These are phyloP conservation scores for Mormyrus hasselquistii DNA, from an alignment of 2,797 vertebrate genomes.

Conservation along the genomic window DNA sequence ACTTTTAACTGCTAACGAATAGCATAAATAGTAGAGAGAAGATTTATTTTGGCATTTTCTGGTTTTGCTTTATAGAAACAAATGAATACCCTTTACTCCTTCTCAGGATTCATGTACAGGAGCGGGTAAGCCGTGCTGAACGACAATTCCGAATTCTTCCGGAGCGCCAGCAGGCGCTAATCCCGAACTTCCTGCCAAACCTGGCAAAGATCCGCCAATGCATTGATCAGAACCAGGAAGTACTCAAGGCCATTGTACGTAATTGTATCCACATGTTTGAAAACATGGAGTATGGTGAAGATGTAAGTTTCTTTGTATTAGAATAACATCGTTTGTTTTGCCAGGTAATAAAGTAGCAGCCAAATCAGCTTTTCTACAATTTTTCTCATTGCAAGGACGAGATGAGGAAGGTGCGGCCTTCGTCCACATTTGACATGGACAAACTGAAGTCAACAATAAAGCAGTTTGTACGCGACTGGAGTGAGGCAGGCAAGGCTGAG, in stretches of 20 bases:
- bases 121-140: conserved; percentile 87
- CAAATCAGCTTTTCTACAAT: not conserved
- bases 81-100: conserved; percentile 1
- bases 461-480: conserved; percentile 98
- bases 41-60: not conserved
- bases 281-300: conserved; percentile 90
- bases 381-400: conserved; percentile 39
- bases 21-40: not conserved
- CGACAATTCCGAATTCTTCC: conserved; percentile 83
- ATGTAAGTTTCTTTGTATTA: conserved; percentile 60
- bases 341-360: not conserved
- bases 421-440: conserved; percentile 97
- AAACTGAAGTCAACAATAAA: conserved; percentile 98
- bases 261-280: conserved; percentile 96
- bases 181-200: conserved; percentile 80
- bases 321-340: conserved; percentile 18
- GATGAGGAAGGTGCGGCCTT: conserved; percentile 68
- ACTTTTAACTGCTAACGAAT: not conserved
- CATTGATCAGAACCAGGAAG: conserved; percentile 87
- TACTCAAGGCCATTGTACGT: conserved; percentile 83
- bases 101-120: conserved; percentile 81
- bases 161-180: conserved; percentile 73
- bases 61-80: not conserved
- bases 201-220: conserved; percentile 78
- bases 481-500: conserved; percentile 80